Evolutionary conservation across 2,888 invertebrate genomes (phyloP), one percentile per base, ranked within the genome.

Genomic region (Melikaiella ostensackeni): DNA sequence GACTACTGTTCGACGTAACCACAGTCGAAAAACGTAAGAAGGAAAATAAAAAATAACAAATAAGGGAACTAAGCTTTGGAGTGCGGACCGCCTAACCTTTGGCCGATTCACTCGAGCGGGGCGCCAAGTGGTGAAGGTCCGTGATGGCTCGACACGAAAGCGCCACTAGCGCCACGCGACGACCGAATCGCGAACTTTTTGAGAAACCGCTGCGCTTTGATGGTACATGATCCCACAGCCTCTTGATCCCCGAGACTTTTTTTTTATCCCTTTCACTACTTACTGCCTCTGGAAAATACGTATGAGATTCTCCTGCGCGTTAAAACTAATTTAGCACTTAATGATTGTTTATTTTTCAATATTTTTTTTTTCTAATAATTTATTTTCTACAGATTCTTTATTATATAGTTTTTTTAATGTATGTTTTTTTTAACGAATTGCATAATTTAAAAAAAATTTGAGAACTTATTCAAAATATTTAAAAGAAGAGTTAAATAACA

Each of bases 101-200:
- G 62, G 21, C 13, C 24, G 13, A 50, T 50, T n/a, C 8, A n/a
- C n/a, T 50, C n/a, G 50, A 57, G 57, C 24, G 57, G 6, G 57
- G 62, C 62, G 33, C 62, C 62, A 63, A 33, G 62, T 57, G 57
- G 57, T 24, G 13, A 57, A 24, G 57, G 24, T 57, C 57, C 6
- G 13, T 24, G 24, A 24, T 21, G 27, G 75, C 27, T n/a, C 50
- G 75, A 8, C 46, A 30, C 38, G 27, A 35, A 42, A 16, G 74
- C 27, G 24, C 73, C 59, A 74, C 80, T 83, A 85, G 82, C 89
- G 90, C 90, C 90, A 86, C 88, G 88, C 84, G 81, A 84, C 90
- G 90, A 88, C 80, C 77, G 83, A 87, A 78, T 80, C 76, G 63
- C 78, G 86, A 90, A 90, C 89, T 86, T 89, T 89, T 87, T 87